Evolutionary conservation across 2,888 invertebrate genomes (phyloP), one percentile per base, ranked within the genome.

Genomic region (Stegana nigrithorax): DNA sequence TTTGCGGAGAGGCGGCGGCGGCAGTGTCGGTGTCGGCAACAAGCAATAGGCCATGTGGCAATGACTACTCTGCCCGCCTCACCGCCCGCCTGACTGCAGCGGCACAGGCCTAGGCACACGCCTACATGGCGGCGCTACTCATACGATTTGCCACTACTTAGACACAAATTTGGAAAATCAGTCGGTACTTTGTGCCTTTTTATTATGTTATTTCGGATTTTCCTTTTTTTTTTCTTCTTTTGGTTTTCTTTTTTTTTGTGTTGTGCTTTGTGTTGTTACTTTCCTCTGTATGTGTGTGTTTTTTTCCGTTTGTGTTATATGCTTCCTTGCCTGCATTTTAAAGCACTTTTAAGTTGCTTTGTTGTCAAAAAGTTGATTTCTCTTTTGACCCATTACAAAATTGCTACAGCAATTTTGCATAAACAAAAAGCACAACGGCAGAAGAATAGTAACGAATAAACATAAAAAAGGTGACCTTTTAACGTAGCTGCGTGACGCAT

Each of bases 301-400:
- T 25, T 42, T 25, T 39, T n/a, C n/a, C n/a, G n/a, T n/a, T n/a
- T n/a, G n/a, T n/a, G n/a, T n/a, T n/a, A n/a, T n/a, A n/a, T n/a
- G n/a, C n/a, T n/a, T n/a, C 19, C 27, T 27, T 70, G 67, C 71
- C 69, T 75, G 75, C 78, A 76, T 77, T 77, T 77, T 76, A 78
- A 76, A 76, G 78, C 73, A 78, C 71, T 72, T 75, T 78, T 71
- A 68, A 75, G 72, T 62, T 26, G 39, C 42, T 58, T 58, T 62
- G 53, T 58, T 42, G 58, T 53, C 25, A 23, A 73, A 76, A 77
- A 78, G 73, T 77, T 77, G 77, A 77, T 77, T 77, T 77, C 78
- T 77, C 77, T 68, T 77, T 78, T 78, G 77, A 75, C 77, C 77
- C 77, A 77, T 77, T 77, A 78, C 73, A 73, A 77, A 76, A 77